A percentile compares a stretch with the other conserved stretches of the same genome.
phyloP scores from a whole-genome alignment of 2,113 vertebrate species.

The Globicephala melas region DNA sequence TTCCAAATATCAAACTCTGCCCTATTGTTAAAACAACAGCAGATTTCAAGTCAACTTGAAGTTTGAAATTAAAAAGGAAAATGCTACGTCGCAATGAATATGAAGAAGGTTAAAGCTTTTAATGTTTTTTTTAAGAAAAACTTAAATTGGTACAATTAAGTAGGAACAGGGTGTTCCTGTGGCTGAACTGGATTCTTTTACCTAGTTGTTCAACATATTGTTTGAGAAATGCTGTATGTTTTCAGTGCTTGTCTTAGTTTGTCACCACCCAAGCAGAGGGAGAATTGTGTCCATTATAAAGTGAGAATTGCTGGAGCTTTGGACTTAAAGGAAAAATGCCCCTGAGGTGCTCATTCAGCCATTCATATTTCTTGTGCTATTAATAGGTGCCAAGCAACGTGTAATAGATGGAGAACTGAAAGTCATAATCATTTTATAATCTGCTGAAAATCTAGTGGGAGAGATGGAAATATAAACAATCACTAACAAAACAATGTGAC shows the following conservation, averaged over 20 bases:
- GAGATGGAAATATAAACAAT: not conserved
- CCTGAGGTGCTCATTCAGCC: not conserved
- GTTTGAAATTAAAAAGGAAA: conserved; percentile 47
- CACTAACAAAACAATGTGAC: not conserved
- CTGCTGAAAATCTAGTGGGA: not conserved
- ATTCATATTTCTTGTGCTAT: not conserved
- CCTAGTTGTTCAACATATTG: not conserved
- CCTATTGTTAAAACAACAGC: conserved; percentile 31
- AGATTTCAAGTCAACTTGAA: conserved; percentile 17
- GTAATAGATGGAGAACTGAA: not conserved
- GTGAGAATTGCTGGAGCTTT: not conserved
- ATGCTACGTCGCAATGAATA: conserved; percentile 34
- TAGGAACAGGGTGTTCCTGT: not conserved
- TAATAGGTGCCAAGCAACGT: not conserved
- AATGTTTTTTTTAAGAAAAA: not conserved
- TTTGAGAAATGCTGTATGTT: not conserved
- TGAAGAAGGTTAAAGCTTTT: not conserved
- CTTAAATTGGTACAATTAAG: not conserved
- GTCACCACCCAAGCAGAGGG: not conserved
- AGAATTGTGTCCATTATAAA: not conserved
- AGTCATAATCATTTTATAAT: not conserved
- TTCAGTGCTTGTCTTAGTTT: not conserved
- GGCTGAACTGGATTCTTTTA: not conserved
- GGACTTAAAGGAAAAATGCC: not conserved
- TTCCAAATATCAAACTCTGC: conserved; percentile 35